A percentile compares a stretch with the other conserved stretches of the same genome.
Evolutionary conservation across 2,797 vertebrate genomes (phyloP).

Genomic region (Leptatherina wallacei): DNA sequence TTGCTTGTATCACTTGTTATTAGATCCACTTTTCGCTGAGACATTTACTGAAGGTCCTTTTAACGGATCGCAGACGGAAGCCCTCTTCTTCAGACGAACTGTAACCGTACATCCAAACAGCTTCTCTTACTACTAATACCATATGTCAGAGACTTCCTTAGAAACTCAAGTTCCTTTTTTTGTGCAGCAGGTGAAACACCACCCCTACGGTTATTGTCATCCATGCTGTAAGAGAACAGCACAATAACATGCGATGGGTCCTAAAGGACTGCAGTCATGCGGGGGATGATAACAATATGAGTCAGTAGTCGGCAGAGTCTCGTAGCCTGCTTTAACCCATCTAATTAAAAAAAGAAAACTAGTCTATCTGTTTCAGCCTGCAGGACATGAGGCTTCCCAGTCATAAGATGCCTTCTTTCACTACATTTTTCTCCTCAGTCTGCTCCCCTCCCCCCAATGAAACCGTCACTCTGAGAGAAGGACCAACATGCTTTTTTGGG

Average conservation of each 20-base stretch:
- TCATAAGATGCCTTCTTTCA: slow-evolving; percentile 16
- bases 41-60: slow-evolving; percentile 1
- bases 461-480: neutral
- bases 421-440: neutral
- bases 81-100: neutral
- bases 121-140: slow-evolving; percentile 1
- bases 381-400: slow-evolving; percentile 10
- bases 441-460: neutral
- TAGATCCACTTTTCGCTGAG: neutral
- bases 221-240: slow-evolving; percentile 11
- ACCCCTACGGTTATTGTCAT: slow-evolving; percentile 3
- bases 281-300: slow-evolving; percentile 42
- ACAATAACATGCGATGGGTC: slow-evolving; percentile 50
- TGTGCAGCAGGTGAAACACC: slow-evolving; percentile 27
- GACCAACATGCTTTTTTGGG: neutral
- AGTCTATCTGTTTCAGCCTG: slow-evolving; percentile 9
- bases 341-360: slow-evolving; percentile 13
- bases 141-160: slow-evolving; percentile 3
- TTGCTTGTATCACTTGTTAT: neutral
- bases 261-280: slow-evolving; percentile 32
- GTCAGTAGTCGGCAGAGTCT: neutral
- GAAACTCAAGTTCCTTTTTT: slow-evolving; percentile 18
- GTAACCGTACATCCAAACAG: slow-evolving; percentile 14
- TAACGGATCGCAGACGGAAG: neutral
- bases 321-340: slow-evolving; percentile 5